These are phyloP conservation scores for Martes martes DNA, from an alignment of 2,113 vertebrate genomes.

Conservation along the genomic window DNA sequence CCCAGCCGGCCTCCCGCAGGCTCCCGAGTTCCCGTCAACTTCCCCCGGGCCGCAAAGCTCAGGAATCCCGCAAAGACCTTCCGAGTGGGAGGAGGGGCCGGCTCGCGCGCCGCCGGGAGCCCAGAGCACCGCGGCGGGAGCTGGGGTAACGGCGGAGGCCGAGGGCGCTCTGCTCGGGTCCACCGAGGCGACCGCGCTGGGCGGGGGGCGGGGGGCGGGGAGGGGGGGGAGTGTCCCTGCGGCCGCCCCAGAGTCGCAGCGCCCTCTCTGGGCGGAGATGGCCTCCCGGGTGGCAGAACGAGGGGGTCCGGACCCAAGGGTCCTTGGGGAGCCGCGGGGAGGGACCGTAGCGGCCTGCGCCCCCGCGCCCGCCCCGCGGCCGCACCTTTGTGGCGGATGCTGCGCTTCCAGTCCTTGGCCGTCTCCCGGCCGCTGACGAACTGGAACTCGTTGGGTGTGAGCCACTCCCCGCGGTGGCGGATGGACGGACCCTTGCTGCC, in stretches of 20 bases:
- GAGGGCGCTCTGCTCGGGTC: background rate
- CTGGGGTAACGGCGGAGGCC: background rate
- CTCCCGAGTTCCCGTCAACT: constrained; percentile 16
- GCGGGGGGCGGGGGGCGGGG: background rate
- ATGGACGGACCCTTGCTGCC: constrained; percentile 98
- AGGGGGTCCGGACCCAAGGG: background rate
- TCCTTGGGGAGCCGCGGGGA: background rate
- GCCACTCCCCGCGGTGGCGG: constrained; percentile 97
- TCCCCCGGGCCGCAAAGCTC: background rate
- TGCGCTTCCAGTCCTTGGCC: constrained; percentile 98
- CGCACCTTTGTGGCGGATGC: constrained; percentile 98
- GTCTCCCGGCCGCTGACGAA: constrained; percentile 99
- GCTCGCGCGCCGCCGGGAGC: background rate
- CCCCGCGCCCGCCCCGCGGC: background rate
- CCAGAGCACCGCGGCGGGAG: background rate
- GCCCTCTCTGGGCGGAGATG: constrained; percentile 47
- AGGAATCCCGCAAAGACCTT: background rate
- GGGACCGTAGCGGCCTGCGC: background rate
- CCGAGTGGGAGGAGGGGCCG: background rate
- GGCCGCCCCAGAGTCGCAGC: constrained; percentile 26
- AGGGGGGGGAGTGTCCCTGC: background rate
- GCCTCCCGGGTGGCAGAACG: background rate
- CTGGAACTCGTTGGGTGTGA: constrained; percentile 98
- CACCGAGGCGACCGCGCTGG: background rate
- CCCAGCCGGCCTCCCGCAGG: background rate